Evolutionary conservation across 30 jellyfish, hydroid and myxozoan species (phyloP).

Genomic region (Aurelia aurita complex sp. Pacific): DNA sequence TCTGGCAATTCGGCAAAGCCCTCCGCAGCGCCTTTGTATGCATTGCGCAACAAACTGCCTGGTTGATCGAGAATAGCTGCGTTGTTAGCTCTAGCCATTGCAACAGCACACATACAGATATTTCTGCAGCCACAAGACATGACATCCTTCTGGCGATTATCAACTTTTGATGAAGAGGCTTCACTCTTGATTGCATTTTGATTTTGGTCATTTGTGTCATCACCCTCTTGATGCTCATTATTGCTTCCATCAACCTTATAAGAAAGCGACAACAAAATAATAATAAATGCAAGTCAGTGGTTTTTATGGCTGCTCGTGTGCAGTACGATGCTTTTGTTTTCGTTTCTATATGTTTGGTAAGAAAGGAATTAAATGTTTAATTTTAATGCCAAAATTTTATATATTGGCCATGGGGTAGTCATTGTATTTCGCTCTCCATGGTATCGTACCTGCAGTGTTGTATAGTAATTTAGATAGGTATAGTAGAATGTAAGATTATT

Average conservation of each 20-base stretch:
- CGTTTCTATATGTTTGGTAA: background rate
- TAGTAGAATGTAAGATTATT: too few species aligned
- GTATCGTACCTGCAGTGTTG: too few species aligned
- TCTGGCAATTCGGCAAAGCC: background rate
- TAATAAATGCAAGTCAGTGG: background rate
- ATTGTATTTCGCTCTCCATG: too few species aligned
- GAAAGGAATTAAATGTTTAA: too few species aligned
- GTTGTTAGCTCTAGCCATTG: conserved; percentile 19
- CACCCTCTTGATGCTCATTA: background rate
- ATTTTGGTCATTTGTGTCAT: background rate
- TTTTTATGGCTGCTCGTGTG: background rate
- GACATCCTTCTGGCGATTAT: background rate
- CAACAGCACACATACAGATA: conserved; percentile 28
- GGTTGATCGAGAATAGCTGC: background rate
- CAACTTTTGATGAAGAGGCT: background rate
- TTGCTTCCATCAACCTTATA: background rate
- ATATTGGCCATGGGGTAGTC: too few species aligned
- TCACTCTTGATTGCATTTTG: background rate
- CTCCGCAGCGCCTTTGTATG: background rate
- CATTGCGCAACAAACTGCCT: background rate
- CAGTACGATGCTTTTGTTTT: background rate
- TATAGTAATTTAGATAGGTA: too few species aligned
- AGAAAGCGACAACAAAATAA: too few species aligned
- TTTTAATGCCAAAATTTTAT: too few species aligned
- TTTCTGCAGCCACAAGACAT: conserved; percentile 60